These are phyloP conservation scores for Hemicordylus capensis DNA, from an alignment of 2,113 vertebrate species.

Conservation along the genomic window DNA sequence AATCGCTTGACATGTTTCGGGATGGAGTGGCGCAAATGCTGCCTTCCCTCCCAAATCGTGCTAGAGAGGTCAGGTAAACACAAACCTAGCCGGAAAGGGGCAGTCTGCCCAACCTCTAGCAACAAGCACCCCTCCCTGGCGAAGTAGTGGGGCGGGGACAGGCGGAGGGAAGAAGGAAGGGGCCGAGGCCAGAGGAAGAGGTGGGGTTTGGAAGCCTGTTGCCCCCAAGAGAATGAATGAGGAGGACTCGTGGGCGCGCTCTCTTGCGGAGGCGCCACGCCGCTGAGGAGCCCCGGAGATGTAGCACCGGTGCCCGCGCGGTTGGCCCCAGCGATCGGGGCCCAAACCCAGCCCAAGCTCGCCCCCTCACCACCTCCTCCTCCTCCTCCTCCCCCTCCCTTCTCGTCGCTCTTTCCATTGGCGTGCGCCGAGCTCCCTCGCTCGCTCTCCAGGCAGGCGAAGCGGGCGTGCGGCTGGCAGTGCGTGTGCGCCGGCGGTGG, in stretches of 20 bases:
- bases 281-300: no score
- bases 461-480: slow-evolving; percentile 51
- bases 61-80: neutral
- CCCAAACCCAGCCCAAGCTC: neutral
- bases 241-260: slow-evolving; percentile 23
- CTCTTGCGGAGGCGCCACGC: no score
- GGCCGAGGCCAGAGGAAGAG: neutral
- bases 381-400: slow-evolving; percentile 46
- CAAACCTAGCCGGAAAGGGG: neutral
- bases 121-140: no score
- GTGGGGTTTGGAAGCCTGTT: neutral
- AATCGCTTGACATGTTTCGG: neutral
- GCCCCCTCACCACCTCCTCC: neutral
- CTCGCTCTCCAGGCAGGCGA: neutral
- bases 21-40: neutral
- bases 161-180: neutral
- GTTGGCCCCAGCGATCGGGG: slow-evolving; percentile 20
- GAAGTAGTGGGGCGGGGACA: neutral
- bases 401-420: slow-evolving; percentile 17
- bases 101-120: neutral
- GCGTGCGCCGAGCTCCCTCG: neutral
- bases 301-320: no score
- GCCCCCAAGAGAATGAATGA: slow-evolving; percentile 31
- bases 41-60: neutral
- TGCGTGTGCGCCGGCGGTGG: slow-evolving; percentile 51